Percentiles rank a stretch among this genome's conserved stretches.
Conservation (phyloP, 2,888 invertebrate species). For the Hirudinaria manillensis region DNA sequence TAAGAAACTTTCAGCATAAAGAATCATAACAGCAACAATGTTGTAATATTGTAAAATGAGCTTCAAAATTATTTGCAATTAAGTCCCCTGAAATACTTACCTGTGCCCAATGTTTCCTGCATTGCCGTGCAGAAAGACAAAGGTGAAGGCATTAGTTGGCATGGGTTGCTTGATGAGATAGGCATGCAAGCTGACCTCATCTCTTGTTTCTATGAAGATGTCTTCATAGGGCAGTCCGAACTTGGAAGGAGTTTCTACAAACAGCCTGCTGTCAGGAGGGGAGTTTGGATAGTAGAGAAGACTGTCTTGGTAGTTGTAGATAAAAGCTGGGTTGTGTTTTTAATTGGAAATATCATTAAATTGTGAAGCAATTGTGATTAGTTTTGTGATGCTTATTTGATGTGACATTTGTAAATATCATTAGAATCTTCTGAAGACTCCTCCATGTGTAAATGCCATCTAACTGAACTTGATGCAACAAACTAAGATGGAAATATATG, state of each 20-base stretch:
- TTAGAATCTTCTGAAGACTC: too few species aligned
- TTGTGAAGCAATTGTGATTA: too few species aligned
- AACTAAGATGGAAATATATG: too few species aligned
- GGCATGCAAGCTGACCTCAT: slow-evolving; percentile 52
- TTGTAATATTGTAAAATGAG: not conserved
- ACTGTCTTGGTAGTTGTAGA: slow-evolving; percentile 74
- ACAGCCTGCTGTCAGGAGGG: slow-evolving; percentile 79
- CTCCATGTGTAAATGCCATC: too few species aligned
- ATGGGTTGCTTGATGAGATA: slow-evolving; percentile 53
- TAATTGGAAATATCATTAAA: not conserved
- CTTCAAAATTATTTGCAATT: too few species aligned
- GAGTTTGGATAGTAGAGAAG: slow-evolving; percentile 82
- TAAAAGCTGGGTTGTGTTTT: slow-evolving; percentile 35
- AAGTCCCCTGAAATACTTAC: slow-evolving; percentile 37
- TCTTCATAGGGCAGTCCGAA: slow-evolving; percentile 82
- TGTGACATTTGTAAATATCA: too few species aligned
- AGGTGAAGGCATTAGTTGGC: slow-evolving; percentile 63
- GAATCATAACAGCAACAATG: not conserved
- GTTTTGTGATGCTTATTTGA: too few species aligned
- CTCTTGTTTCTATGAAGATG: slow-evolving; percentile 61
- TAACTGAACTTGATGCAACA: too few species aligned
- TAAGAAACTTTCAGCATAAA: slow-evolving; percentile 6
- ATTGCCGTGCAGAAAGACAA: slow-evolving; percentile 89
- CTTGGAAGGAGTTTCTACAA: slow-evolving; percentile 78
- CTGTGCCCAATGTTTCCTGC: slow-evolving; percentile 92